phyloP scores from a whole-genome alignment of 2,113 vertebrate genomes.

The Oncorhynchus tshawytscha region DNA sequence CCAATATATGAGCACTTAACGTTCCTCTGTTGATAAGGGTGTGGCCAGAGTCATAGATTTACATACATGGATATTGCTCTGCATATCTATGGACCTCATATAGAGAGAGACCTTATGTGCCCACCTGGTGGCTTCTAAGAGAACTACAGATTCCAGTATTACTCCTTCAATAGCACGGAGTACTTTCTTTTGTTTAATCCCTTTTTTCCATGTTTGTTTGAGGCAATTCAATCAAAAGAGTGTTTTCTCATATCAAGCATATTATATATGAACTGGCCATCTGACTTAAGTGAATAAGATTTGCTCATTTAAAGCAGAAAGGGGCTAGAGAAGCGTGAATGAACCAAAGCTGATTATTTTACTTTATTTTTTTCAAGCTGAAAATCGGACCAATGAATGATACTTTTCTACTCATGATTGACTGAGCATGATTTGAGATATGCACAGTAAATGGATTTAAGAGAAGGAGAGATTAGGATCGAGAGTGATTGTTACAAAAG shows the following conservation, averaged over 20 bases:
- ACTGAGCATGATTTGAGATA: not conserved
- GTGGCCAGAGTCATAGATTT: not conserved
- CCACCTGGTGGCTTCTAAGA: slow-evolving; percentile 3
- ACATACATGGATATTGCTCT: not conserved
- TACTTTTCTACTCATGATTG: not conserved
- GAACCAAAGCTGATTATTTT: not conserved
- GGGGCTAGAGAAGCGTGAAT: slow-evolving; percentile 4
- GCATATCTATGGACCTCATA: not conserved
- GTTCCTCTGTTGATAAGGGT: not conserved
- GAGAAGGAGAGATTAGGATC: not conserved
- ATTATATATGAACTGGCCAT: not conserved
- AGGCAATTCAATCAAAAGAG: not conserved
- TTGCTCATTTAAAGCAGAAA: slow-evolving; percentile 15
- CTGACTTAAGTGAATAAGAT: not conserved
- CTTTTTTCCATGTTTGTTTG: not conserved
- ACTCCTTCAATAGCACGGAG: not conserved
- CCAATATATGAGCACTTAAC: not conserved
- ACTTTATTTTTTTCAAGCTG: not conserved
- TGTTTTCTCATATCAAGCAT: not conserved
- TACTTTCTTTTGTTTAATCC: not conserved
- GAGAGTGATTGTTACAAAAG: slow-evolving; percentile 6
- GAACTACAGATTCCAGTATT: slow-evolving; percentile 7
- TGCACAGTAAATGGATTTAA: not conserved
- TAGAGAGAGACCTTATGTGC: not conserved
- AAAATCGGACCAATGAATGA: not conserved